Evolutionary conservation across 2,797 vertebrate genomes (phyloP).

Genomic region (Spinus pinus): DNA sequence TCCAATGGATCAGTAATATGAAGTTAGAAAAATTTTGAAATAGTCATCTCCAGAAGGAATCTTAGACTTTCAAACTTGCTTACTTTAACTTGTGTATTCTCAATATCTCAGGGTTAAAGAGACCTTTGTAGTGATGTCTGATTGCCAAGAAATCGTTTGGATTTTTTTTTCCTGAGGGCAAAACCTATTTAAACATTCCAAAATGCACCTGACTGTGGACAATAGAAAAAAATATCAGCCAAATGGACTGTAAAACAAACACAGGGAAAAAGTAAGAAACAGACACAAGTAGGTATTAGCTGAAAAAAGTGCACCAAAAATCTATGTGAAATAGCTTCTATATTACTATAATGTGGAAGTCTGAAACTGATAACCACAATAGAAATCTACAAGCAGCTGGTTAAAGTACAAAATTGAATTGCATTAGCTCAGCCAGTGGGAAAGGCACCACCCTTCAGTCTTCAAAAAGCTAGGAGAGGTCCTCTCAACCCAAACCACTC

Average conservation of each 20-base stretch:
- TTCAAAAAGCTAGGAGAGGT: not conserved
- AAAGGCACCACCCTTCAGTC: not conserved
- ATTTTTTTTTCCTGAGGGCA: not conserved
- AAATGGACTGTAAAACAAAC: not conserved
- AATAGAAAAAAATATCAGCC: not conserved
- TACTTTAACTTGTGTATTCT: not conserved
- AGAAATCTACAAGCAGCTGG: not conserved
- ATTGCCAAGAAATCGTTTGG: conserved; percentile 34
- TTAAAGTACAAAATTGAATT: not conserved
- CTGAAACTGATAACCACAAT: not conserved
- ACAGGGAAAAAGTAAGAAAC: not conserved
- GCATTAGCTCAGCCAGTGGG: not conserved
- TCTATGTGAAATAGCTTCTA: not conserved
- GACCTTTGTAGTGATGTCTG: not conserved
- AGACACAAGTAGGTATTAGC: not conserved
- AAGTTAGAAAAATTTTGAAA: conserved; percentile 44
- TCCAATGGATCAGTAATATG: not conserved
- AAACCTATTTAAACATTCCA: not conserved
- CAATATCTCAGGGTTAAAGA: conserved; percentile 10
- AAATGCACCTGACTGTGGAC: conserved; percentile 11
- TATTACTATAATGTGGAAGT: not conserved
- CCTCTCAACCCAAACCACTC: not conserved
- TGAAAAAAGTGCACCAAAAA: not conserved
- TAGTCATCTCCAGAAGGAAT: not conserved
- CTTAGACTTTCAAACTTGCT: conserved; percentile 15